These are phyloP conservation scores for Dendrolimus houi DNA, from an alignment of 2,888 invertebrate species.

Conservation along the genomic window DNA sequence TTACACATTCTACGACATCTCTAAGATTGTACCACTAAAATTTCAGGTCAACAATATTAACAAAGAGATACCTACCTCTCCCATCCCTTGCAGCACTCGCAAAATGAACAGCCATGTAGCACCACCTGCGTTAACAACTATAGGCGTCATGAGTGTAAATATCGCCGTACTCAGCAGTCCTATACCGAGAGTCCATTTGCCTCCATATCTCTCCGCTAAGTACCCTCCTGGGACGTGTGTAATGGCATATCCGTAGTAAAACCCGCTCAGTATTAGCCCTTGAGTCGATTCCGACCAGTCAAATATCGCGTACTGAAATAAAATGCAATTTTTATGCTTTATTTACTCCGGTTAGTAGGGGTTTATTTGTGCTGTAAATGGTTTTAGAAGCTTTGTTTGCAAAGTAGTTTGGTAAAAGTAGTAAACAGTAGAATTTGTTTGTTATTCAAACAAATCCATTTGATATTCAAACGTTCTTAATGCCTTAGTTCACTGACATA, in stretches of 20 bases:
- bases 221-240: conserved; percentile 91
- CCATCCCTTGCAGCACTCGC: conserved; percentile 84
- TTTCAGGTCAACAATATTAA: not conserved
- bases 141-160: conserved; percentile 87
- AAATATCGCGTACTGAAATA: conserved; percentile 68
- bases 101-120: conserved; percentile 75
- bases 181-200: conserved; percentile 88
- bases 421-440: not conserved
- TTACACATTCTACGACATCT: no score
- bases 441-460: not conserved
- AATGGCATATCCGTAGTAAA: conserved; percentile 91
- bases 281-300: conserved; percentile 85
- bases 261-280: conserved; percentile 86
- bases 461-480: not conserved
- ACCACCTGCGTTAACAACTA: conserved; percentile 78
- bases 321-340: conserved; percentile 6
- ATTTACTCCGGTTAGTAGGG: not conserved
- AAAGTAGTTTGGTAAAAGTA: not conserved
- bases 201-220: conserved; percentile 88
- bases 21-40: no score
- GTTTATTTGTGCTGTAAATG: not conserved
- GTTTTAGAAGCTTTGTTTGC: not conserved
- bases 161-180: conserved; percentile 89
- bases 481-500: not conserved
- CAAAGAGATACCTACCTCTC: conserved; percentile 74